Conservation (phyloP, 92 coral and sea anemone genomes). For the Galaxea fascicularis region DNA sequence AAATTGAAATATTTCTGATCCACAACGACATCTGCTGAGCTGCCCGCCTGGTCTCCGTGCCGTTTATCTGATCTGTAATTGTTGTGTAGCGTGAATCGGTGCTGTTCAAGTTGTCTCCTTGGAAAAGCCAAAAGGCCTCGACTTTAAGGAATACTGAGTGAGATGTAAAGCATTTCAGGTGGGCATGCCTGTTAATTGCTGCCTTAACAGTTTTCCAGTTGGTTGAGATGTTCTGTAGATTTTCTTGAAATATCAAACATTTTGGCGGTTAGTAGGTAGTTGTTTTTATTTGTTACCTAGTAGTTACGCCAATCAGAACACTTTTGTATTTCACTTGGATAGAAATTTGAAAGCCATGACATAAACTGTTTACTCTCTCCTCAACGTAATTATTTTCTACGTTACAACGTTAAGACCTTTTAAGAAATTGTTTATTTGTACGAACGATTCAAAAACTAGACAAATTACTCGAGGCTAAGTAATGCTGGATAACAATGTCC, state of each 20-base stretch:
- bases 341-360: too few species aligned
- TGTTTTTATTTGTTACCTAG: too few species aligned
- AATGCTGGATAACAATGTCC: too few species aligned
- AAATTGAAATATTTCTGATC: constrained; percentile 29
- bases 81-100: constrained; percentile 23
- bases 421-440: too few species aligned
- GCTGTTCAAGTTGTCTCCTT: constrained; percentile 5
- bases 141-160: constrained; percentile 2
- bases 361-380: too few species aligned
- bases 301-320: too few species aligned
- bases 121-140: constrained; percentile 21
- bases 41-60: background rate
- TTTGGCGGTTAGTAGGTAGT: background rate
- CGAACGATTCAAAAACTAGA: too few species aligned
- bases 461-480: too few species aligned
- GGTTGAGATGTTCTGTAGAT: constrained; percentile 40
- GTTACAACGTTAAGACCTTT: too few species aligned
- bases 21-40: constrained; percentile 9
- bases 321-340: too few species aligned
- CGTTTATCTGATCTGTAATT: background rate
- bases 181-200: background rate
- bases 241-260: background rate
- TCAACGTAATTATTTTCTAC: too few species aligned
- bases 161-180: constrained; percentile 21
- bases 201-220: constrained; percentile 8